A percentile compares a stretch with the other conserved stretches of the same genome.
phyloP scores from a whole-genome alignment of 2,797 vertebrate genomes.

The Acrossocheilus wenchowensis region DNA sequence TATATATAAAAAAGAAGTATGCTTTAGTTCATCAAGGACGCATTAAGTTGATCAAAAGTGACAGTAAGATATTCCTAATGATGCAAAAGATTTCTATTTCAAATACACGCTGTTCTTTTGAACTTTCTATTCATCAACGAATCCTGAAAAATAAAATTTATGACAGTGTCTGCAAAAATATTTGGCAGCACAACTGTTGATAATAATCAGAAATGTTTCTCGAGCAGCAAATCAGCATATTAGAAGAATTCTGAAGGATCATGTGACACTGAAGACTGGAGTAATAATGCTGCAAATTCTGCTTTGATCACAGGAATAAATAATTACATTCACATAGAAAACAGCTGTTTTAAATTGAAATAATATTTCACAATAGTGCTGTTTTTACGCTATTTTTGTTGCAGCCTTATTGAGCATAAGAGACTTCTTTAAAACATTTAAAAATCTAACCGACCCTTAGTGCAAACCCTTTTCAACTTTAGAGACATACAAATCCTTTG shows the following conservation, averaged over 20 bases:
- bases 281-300: background rate
- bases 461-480: background rate
- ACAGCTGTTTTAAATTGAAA: background rate
- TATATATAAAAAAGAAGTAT: too few relatives aligned
- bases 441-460: background rate
- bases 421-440: background rate
- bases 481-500: background rate
- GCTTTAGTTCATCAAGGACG: background rate
- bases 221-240: background rate
- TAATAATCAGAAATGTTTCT: background rate
- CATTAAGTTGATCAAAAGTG: background rate
- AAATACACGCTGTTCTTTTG: background rate
- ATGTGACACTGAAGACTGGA: background rate
- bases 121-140: background rate
- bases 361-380: background rate
- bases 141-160: background rate
- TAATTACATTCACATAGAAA: background rate
- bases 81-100: background rate
- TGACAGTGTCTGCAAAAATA: background rate
- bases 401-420: background rate
- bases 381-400: background rate
- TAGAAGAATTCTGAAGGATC: background rate
- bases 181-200: background rate
- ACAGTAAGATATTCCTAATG: background rate
- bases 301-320: background rate